These are phyloP conservation scores for Sebastes iracundus DNA, from an alignment of 2,797 vertebrate genomes.

Conservation along the genomic window DNA sequence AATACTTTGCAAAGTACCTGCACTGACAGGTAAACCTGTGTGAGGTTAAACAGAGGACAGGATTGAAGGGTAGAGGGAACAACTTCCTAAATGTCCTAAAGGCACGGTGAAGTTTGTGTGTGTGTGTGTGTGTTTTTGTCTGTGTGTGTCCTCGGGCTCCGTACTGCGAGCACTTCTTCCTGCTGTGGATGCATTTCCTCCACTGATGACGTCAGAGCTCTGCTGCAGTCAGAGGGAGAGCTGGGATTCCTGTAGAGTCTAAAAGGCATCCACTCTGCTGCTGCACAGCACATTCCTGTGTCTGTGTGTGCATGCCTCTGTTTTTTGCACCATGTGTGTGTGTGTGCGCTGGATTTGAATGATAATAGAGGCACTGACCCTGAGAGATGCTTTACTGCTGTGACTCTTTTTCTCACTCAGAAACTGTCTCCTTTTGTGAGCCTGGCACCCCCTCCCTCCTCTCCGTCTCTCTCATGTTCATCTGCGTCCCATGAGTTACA, in stretches of 20 bases:
- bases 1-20: not conserved
- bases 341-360: constrained; percentile 64
- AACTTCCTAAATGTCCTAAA: constrained; percentile 44
- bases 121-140: not conserved
- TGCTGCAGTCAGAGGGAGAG: constrained; percentile 59
- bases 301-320: not conserved
- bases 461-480: constrained; percentile 47
- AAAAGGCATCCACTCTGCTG: constrained; percentile 32
- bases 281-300: constrained; percentile 42
- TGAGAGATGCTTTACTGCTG: constrained; percentile 64
- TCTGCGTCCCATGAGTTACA: constrained; percentile 58
- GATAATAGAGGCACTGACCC: constrained; percentile 73
- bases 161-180: constrained; percentile 40
- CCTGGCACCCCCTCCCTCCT: not conserved
- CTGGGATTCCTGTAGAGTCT: constrained; percentile 64
- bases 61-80: constrained; percentile 5
- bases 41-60: constrained; percentile 34
- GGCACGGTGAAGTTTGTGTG: not conserved
- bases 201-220: constrained; percentile 58
- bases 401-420: constrained; percentile 56
- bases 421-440: constrained; percentile 35
- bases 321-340: constrained; percentile 12
- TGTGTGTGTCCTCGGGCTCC: constrained; percentile 30
- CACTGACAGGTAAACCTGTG: constrained; percentile 14
- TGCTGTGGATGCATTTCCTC: constrained; percentile 66